Percentiles rank a stretch among this genome's conserved stretches.
Conservation (phyloP, 2,888 invertebrate species). For the Phengaris arion region DNA sequence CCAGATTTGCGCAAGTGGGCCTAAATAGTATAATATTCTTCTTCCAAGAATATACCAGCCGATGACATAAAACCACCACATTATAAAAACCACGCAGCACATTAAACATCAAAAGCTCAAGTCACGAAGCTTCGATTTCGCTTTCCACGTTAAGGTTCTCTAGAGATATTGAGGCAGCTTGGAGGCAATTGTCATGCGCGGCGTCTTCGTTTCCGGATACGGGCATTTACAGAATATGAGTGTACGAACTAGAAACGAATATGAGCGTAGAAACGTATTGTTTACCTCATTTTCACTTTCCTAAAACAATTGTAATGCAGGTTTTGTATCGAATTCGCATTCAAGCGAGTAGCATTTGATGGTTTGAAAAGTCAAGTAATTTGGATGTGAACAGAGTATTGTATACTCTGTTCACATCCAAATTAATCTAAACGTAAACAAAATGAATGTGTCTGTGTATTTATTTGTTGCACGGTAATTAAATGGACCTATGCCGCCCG, state of each 20-base stretch:
- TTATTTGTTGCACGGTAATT: no score
- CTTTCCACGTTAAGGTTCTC: background rate
- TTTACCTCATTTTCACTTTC: conserved; percentile 25
- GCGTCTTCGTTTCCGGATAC: background rate
- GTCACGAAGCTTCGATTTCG: conserved; percentile 5
- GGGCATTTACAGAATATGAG: background rate
- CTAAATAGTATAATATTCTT: no score
- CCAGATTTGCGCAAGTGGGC: no score
- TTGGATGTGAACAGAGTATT: background rate
- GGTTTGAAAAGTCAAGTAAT: background rate
- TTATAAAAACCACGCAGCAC: background rate
- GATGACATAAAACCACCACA: no score
- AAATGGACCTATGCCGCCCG: no score
- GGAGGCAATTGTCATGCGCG: background rate
- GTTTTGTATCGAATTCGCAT: background rate
- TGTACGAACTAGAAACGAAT: background rate
- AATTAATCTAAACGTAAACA: no score
- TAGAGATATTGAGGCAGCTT: background rate
- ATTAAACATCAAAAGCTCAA: background rate
- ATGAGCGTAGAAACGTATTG: background rate
- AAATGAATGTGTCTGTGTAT: no score
- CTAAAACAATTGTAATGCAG: background rate
- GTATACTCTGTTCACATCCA: no score
- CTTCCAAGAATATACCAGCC: no score
- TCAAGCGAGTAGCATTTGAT: background rate